These are phyloP conservation scores for Amorpha juglandis DNA, from an alignment of 2,888 invertebrate species.

Conservation along the genomic window DNA sequence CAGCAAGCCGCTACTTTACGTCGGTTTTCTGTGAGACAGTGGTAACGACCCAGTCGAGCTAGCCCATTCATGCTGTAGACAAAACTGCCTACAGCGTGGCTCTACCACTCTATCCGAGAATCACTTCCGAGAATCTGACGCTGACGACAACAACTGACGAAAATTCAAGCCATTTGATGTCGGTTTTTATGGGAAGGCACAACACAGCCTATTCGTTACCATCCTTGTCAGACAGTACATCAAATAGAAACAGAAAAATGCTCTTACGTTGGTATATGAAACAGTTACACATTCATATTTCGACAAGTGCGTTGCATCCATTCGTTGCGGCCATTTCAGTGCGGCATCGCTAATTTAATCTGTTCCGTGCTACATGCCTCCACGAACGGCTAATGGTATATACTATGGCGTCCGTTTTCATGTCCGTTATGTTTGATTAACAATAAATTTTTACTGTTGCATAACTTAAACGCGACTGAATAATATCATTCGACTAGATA, in stretches of 20 bases:
- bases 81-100: too few species aligned
- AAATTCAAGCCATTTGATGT: too few species aligned
- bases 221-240: too few species aligned
- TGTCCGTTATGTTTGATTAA: constrained; percentile 6
- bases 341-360: constrained; percentile 44
- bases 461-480: constrained; percentile 27
- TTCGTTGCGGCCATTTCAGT: constrained; percentile 36
- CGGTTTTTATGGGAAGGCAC: too few species aligned
- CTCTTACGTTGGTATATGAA: not conserved
- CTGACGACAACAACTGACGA: too few species aligned
- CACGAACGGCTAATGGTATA: constrained; percentile 32
- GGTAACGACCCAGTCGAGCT: too few species aligned
- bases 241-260: not conserved
- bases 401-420: constrained; percentile 24
- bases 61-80: too few species aligned
- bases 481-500: constrained; percentile 25
- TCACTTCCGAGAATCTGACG: too few species aligned
- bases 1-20: too few species aligned
- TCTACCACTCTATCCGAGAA: too few species aligned
- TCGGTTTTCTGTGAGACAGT: too few species aligned
- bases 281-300: constrained; percentile 35
- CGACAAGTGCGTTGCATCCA: constrained; percentile 40
- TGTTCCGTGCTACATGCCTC: constrained; percentile 36
- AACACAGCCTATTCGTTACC: too few species aligned
- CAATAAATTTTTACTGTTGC: constrained; percentile 9